A percentile compares a stretch with the other conserved stretches of the same genome.
Conservation (phyloP, 2,888 invertebrate species). For the Pyrochroa serraticornis region DNA sequence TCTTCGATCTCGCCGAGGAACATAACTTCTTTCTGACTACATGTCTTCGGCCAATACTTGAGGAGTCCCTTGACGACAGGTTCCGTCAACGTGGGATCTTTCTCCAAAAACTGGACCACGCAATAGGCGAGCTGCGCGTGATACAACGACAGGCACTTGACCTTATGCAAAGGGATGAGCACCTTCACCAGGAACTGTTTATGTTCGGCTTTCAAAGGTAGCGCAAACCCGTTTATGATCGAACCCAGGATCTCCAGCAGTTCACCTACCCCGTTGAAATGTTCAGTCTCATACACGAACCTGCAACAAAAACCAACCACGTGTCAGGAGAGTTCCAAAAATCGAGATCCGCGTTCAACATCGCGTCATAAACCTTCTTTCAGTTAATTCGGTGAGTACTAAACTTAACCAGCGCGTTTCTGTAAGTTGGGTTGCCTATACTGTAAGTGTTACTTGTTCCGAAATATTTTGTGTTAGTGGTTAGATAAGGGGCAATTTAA, state of each 20-base stretch:
- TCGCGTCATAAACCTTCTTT: too few species aligned
- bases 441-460: too few species aligned
- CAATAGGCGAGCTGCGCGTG: slow-evolving; percentile 98
- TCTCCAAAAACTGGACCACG: slow-evolving; percentile 96
- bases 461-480: too few species aligned
- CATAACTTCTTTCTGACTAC: slow-evolving; percentile 99
- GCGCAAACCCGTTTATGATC: slow-evolving; percentile 98
- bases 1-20: slow-evolving; percentile 99
- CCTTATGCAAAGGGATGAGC: slow-evolving; percentile 92
- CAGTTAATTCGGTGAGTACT: too few species aligned
- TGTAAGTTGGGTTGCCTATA: too few species aligned
- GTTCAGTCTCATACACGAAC: slow-evolving; percentile 99
- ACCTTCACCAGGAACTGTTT: slow-evolving; percentile 96
- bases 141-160: slow-evolving; percentile 91
- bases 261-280: slow-evolving; percentile 97
- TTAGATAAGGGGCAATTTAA: too few species aligned
- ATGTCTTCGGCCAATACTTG: slow-evolving; percentile 99
- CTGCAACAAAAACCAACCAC: slow-evolving; percentile 61
- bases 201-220: slow-evolving; percentile 98
- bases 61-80: slow-evolving; percentile 92
- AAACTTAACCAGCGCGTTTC: too few species aligned
- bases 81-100: slow-evolving; percentile 91
- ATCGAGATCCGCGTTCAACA: too few species aligned
- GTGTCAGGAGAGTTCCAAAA: too few species aligned
- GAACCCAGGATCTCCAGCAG: slow-evolving; percentile 96